Percentiles rank a stretch among this genome's conserved stretches.
These are phyloP conservation scores for Cybosia mesomella DNA, from an alignment of 2,888 invertebrate species.

Conservation along the genomic window DNA sequence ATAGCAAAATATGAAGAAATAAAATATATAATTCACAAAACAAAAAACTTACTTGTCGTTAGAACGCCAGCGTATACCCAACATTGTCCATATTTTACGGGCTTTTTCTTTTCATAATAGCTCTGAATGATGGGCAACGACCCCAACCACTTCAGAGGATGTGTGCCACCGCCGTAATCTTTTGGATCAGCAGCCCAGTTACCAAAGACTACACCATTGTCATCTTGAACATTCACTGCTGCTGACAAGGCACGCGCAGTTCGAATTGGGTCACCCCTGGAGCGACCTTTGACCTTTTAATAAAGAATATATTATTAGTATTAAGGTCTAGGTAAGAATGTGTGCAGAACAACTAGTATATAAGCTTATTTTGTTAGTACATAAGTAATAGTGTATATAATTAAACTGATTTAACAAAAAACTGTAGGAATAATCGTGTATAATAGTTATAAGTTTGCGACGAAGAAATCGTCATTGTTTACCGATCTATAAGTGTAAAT, in stretches of 20 bases:
- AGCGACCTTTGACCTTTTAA: constrained; percentile 83
- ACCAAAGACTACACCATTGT: constrained; percentile 94
- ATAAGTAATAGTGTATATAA: no score
- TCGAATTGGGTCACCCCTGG: constrained; percentile 92
- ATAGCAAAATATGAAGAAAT: not conserved
- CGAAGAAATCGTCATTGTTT: no score
- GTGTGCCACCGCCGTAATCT: constrained; percentile 93
- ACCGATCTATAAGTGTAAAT: no score
- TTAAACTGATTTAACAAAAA: no score
- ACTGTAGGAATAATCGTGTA: no score
- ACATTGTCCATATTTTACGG: constrained; percentile 97
- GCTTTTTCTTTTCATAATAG: constrained; percentile 93
- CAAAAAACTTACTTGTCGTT: constrained; percentile 88
- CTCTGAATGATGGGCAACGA: constrained; percentile 94
- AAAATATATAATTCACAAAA: not conserved
- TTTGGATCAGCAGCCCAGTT: constrained; percentile 95
- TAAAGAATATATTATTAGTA: not conserved
- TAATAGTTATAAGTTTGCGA: no score
- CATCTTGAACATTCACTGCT: constrained; percentile 95
- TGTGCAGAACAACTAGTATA: no score
- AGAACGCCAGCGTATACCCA: constrained; percentile 98
- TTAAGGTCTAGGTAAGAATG: no score
- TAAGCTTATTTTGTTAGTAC: no score
- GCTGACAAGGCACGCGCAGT: constrained; percentile 94
- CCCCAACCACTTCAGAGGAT: constrained; percentile 96